Base-by-base conservation (phyloP, 2,888 invertebrate species). In the Acanthopleura granulata region DNA sequence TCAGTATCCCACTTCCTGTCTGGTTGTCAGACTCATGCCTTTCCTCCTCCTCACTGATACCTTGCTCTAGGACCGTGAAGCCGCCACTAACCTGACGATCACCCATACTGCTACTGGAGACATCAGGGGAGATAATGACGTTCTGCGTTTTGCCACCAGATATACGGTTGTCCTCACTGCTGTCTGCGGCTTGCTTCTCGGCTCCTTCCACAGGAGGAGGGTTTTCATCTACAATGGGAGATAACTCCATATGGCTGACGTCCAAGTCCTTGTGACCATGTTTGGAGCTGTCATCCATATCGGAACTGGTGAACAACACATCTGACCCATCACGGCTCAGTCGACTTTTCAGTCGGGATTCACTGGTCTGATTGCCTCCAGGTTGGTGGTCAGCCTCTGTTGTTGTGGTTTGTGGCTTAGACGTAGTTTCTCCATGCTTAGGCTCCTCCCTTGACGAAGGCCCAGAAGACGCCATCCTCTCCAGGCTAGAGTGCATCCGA, bases 241-340 rank as follows among this genome's bases (percentile, higher is more conserved):
- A 66, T 27, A 66, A 66, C 66, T 66, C 66, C 22, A 27, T 66
- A 15, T 27, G 66, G 25, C 66, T 66, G 22, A 16, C 29, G 29
- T 66, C 29, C 6, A 66, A 25, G 14, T 27, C 66, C 25, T 66
- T 66, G 16, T 22, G 29, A 66, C 22, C 27, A 16, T 16, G 16
- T 14, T 66, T 66, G 22, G 27, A 22, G 29, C 29, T 22, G 29
- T 66, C 66, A 25, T 66, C 66, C 66, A 22, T 16, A 15, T 79
- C 79, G 27, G 79, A 75, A 75, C 75, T 76, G 9, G 77, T 80
- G 66, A 76, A 76, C 15, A 80, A 70, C 15, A 73, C 74, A 14
- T 78, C 79, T 16, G 78, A 79, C 15, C 73, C 62, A 12, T 72
- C 73, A 0, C 76, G 72, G 15, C 77, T 75, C 70, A 76, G 18